Conservation (phyloP, 2,113 vertebrate genomes). For the Dipodomys ordii region DNA sequence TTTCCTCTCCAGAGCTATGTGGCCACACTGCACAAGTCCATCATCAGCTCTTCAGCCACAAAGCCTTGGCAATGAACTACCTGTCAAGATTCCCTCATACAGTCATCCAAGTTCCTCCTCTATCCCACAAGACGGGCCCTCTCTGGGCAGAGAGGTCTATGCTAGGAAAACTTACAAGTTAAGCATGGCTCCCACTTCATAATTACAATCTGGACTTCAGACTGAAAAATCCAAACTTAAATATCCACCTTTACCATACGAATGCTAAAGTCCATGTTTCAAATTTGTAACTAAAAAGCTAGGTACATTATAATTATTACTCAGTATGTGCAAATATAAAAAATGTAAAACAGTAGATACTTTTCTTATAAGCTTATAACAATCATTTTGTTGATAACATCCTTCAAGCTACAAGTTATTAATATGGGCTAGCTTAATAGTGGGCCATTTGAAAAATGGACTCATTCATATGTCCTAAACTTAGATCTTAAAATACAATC, state of each 20-base stretch:
- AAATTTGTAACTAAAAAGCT: slow-evolving; percentile 5
- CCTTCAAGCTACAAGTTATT: background rate
- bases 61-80: background rate
- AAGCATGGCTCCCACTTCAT: background rate
- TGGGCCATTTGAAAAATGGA: background rate
- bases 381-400: background rate
- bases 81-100: background rate
- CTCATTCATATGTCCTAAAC: background rate
- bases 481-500: slow-evolving; percentile 45
- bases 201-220: background rate
- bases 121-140: background rate
- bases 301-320: background rate
- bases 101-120: background rate
- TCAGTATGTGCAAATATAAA: background rate
- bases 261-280: slow-evolving; percentile 36
- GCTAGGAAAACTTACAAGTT: background rate
- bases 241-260: background rate
- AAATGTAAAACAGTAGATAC: background rate
- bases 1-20: slow-evolving; percentile 14
- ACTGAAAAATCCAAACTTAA: slow-evolving; percentile 11
- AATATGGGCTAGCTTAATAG: background rate
- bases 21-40: background rate
- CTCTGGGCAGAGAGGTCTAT: background rate
- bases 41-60: background rate
- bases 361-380: background rate